Base-by-base conservation (phyloP, 2,888 invertebrate species). In the Drosophila mayaguana region DNA sequence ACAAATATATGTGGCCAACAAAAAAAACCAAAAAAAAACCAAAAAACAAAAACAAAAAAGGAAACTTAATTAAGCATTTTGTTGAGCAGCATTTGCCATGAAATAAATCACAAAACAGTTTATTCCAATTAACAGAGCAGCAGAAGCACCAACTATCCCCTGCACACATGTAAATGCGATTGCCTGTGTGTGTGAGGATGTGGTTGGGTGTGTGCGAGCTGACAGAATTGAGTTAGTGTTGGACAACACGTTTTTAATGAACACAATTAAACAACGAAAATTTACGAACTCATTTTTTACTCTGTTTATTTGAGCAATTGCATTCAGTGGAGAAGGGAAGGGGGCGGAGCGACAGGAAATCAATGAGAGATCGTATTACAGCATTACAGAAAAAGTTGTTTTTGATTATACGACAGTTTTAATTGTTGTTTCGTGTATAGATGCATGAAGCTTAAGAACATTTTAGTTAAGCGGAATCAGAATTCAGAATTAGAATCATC, bases 11-110 rank as follows among this genome's bases (percentile, higher is more conserved):
- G 14, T 40, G 32, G 42, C 25, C 18, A 48, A 48, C 32, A 66
- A 70, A 71, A 66, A 32, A 32, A 25, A 48, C n/a, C n/a, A 36
- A 66, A 68, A 71, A 66, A 28, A 28, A 28, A 8, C n/a, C n/a
- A 71, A 66, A 32, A 32, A 25, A 48, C n/a, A 71, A 66, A 28
- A 28, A 28, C 1, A 25, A 48, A 36, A 66, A 71, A 71, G 63
- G 68, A 69, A 65, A 70, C 68, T 78, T 78, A 78, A 83, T 82
- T 78, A 75, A 81, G 81, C 75, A 78, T 80, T 84, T 81, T 80
- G 72, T 65, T 71, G 43, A 50, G 61, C 63, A 70, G 62, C 63
- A 77, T 62, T 73, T 77, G 36, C 61, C 36, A 57, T 63, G 51
- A 56, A 69, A 69, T 75, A 73, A 78, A 80, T 72, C 78, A 78